Evolutionary conservation across 1,140 invertebrate species (phyloP).

Genomic region (Melipona quadrifasciata): DNA sequence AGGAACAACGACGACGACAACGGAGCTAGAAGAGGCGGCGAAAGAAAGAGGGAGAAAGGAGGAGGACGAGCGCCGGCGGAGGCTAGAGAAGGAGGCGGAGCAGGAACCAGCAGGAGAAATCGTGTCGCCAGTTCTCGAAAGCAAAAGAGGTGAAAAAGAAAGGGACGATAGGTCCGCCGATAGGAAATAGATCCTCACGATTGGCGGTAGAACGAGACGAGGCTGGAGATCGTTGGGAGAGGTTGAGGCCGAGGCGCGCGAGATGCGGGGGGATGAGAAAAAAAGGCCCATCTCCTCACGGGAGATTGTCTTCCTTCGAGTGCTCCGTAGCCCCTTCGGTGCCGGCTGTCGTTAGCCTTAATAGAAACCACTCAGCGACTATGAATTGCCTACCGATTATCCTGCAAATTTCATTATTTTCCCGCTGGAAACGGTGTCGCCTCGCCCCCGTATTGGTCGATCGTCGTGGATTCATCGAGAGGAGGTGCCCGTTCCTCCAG

Average conservation of each 20-base stretch:
- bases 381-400: conserved; percentile 79
- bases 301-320: conserved; percentile 80
- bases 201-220: conserved; percentile 62
- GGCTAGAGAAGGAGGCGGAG: conserved; percentile 52
- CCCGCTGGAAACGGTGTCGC: conserved; percentile 58
- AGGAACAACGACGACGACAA: not conserved
- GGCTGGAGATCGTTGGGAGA: conserved; percentile 9
- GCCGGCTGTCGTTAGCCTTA: conserved; percentile 64
- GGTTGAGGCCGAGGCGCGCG: not conserved
- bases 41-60: conserved; percentile 3
- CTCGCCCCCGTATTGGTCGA: conserved; percentile 23
- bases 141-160: conserved; percentile 58
- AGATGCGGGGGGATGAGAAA: conserved; percentile 37
- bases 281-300: conserved; percentile 80
- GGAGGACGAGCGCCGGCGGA: conserved; percentile 21
- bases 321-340: conserved; percentile 59
- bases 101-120: conserved; percentile 62
- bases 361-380: conserved; percentile 78
- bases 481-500: conserved; percentile 12
- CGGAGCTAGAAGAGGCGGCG: not conserved
- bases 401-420: conserved; percentile 81
- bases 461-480: not conserved
- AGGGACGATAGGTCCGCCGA: conserved; percentile 61
- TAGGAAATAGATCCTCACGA: conserved; percentile 81
- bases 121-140: conserved; percentile 59